phyloP scores from a whole-genome alignment of 2,113 vertebrate genomes.

The Oryzias javanicus region DNA sequence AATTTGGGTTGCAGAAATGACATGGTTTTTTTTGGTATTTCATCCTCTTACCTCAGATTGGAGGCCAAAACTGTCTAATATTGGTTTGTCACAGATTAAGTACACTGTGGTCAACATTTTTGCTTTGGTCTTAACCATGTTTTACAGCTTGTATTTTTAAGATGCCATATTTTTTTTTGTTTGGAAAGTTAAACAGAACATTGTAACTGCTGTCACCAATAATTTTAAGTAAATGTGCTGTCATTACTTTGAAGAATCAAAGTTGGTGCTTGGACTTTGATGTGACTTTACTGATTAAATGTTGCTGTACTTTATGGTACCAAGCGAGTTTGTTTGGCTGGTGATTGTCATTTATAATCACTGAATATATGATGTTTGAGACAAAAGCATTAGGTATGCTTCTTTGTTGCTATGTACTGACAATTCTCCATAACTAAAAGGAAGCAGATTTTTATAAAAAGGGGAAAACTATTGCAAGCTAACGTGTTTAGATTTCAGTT shows the following conservation, averaged over 20 bases:
- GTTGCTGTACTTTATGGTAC: not conserved
- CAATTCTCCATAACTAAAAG: too few species aligned
- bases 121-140: not conserved
- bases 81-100: conserved; percentile 1
- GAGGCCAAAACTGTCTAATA: not conserved
- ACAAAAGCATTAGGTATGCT: too few species aligned
- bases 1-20: conserved; percentile 18
- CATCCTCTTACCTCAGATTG: not conserved
- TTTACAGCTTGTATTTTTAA: not conserved
- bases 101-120: not conserved
- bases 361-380: too few species aligned
- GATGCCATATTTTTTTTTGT: not conserved
- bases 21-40: conserved; percentile 12
- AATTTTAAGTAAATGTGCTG: not conserved
- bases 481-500: too few species aligned
- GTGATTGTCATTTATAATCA: conserved; percentile 5
- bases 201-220: not conserved
- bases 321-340: not conserved
- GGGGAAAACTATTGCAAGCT: too few species aligned
- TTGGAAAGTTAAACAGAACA: not conserved
- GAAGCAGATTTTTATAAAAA: too few species aligned
- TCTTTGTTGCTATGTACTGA: too few species aligned
- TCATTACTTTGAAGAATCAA: not conserved
- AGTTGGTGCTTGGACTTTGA: not conserved
- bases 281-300: not conserved